Evolutionary conservation across 2,113 vertebrate species (phyloP), one percentile per base, ranked within the genome.

Genomic region (Mustelus asterias): DNA sequence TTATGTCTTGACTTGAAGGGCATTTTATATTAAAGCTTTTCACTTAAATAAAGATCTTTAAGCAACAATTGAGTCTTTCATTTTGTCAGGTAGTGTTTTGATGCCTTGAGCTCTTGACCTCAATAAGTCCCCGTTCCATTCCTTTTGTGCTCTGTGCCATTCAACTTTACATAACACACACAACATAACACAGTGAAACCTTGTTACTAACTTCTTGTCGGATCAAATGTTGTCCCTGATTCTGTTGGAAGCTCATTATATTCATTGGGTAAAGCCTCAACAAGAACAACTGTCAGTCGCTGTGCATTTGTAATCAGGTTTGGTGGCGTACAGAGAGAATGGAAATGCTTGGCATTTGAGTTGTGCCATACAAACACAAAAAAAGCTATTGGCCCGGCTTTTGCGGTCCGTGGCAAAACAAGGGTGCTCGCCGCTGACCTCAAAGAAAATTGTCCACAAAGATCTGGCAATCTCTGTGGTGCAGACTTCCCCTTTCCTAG

Each of bases 31-130:
- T 65, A 63, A 65, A 22, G 37, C 22, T 33, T 90, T 65, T 65
- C 89, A 67, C 63, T 93, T 11, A 18, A 63, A n/a, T 92, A 63
- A 58, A 92, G n/a, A 67, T 37, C 60, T 37, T 83, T 18, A 93
- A 65, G n/a, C 33, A 33, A 93, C 60, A 93, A 37, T 37, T 16
- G 20, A 65, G 58, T 93, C 89, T 37, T 93, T 65, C 89, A 93
- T 37, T 93, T 93, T 67, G 60, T n/a, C 89, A 93, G 89, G 89
- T 93, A 65, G 60, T n/a, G 33, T 93, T 92, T 92, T 93, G 89
- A n/a, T 65, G 89, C n/a, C 60, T 58, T 93, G n/a, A 93, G 89
- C 20, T 33, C 89, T 93, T 37, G 89, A 93, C 89, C 89, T 93
- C 60, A 93, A 93, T 93, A 93, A 93, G 89, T n/a, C 10, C 60